These are phyloP conservation scores for Lysandra bellargus DNA, from an alignment of 2,888 invertebrate genomes.

Conservation along the genomic window DNA sequence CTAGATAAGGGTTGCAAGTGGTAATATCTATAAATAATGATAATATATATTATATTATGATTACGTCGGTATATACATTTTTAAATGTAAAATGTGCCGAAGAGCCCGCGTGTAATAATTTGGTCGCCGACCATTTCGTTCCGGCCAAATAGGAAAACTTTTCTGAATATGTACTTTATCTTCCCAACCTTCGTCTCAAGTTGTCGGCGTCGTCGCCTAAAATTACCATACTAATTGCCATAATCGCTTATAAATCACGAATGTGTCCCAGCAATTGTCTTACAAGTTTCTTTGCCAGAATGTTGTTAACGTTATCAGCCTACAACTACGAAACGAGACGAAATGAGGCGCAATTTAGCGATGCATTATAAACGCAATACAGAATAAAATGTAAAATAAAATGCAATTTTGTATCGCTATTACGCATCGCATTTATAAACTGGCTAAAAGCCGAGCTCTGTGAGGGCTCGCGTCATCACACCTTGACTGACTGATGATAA, in stretches of 20 bases:
- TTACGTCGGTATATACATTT: background rate
- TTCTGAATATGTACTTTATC: conserved; percentile 9
- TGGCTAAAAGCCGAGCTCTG: too few species aligned
- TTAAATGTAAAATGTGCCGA: background rate
- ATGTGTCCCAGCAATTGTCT: conserved; percentile 15
- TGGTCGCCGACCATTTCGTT: background rate
- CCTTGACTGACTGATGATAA: too few species aligned
- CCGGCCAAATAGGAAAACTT: background rate
- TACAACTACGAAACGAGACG: background rate
- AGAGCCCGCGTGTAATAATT: background rate
- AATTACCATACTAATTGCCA: conserved; percentile 28
- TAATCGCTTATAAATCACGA: conserved; percentile 26
- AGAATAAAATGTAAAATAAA: too few species aligned
- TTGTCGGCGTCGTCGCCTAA: background rate
- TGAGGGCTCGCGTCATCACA: too few species aligned
- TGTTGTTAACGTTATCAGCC: background rate
- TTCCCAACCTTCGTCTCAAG: background rate
- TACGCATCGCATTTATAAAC: background rate
- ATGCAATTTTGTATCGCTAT: too few species aligned
- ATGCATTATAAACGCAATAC: too few species aligned
- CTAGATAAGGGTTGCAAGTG: too few species aligned
- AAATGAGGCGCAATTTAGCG: background rate
- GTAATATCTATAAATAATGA: too few species aligned
- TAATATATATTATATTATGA: too few species aligned
- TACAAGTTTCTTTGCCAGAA: background rate